Evolutionary conservation across 2,888 invertebrate species (phyloP).

Genomic region (Epinotia bilunana): DNA sequence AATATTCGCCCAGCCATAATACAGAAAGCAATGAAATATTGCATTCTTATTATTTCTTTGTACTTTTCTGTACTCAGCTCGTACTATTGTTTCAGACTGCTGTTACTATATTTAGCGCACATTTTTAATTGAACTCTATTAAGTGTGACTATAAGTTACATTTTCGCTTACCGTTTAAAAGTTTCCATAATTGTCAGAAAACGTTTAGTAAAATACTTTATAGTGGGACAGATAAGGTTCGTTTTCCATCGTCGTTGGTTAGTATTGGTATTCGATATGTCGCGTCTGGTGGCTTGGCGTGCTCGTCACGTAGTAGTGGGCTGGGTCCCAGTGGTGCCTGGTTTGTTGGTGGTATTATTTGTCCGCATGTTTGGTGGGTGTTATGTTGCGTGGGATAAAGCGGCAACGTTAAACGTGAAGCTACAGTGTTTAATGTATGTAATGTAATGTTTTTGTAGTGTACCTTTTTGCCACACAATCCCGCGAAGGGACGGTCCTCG

Average conservation of each 20-base stretch:
- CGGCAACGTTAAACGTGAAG: slow-evolving; percentile 6
- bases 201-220: slow-evolving; percentile 47
- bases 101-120: slow-evolving; percentile 44
- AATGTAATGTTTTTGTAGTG: not conserved
- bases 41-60: slow-evolving; percentile 58
- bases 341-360: slow-evolving; percentile 73
- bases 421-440: no score
- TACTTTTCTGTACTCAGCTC: slow-evolving; percentile 68
- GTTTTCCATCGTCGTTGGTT: slow-evolving; percentile 52
- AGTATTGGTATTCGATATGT: slow-evolving; percentile 58
- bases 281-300: slow-evolving; percentile 61
- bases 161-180: slow-evolving; percentile 1
- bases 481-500: no score
- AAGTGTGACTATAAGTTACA: not conserved
- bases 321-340: slow-evolving; percentile 69
- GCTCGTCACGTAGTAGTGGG: slow-evolving; percentile 70
- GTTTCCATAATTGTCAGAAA: slow-evolving; percentile 19
- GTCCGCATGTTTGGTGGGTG: slow-evolving; percentile 61
- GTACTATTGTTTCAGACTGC: slow-evolving; percentile 64
- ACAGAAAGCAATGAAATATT: slow-evolving; percentile 24
- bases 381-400: slow-evolving; percentile 63
- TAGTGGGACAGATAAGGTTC: slow-evolving; percentile 52
- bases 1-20: slow-evolving; percentile 6
- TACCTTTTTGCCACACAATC: no score
- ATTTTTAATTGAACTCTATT: slow-evolving; percentile 5